Evolutionary conservation across 2,113 vertebrate species (phyloP).

Genomic region (Neotragus pygmaeus): DNA sequence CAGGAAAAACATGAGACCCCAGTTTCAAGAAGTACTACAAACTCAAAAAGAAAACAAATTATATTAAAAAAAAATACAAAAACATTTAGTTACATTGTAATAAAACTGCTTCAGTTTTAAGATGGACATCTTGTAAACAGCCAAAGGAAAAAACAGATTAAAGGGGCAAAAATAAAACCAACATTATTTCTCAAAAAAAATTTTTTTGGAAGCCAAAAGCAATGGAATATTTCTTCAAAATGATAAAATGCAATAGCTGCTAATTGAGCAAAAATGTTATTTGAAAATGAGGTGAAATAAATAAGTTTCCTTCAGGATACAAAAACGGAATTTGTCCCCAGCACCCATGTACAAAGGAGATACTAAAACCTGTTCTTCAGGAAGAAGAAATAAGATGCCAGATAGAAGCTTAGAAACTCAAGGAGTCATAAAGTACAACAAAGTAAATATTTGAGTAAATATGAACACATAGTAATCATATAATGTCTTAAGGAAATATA

Average conservation of each 20-base stretch:
- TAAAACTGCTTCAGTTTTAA: neutral
- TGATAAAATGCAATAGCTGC: neutral
- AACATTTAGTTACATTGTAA: neutral
- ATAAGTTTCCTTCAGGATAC: neutral
- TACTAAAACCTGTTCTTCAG: neutral
- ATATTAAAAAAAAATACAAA: neutral
- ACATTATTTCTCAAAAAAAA: neutral
- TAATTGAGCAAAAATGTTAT: neutral
- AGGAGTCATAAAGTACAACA: neutral
- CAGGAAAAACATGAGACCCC: neutral
- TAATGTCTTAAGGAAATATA: neutral
- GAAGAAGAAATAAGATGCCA: neutral
- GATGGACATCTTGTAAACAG: neutral
- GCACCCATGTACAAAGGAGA: neutral
- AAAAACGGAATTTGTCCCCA: neutral
- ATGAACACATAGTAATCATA: neutral
- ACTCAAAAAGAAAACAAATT: neutral
- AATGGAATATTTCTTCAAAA: neutral
- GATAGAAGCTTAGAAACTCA: neutral
- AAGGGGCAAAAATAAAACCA: neutral
- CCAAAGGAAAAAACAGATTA: neutral
- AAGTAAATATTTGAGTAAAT: neutral
- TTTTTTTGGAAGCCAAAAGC: neutral
- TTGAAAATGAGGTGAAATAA: conserved; percentile 16
- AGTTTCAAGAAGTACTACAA: neutral